Conservation (phyloP, 2,797 vertebrate species). For the Parambassis ranga region DNA sequence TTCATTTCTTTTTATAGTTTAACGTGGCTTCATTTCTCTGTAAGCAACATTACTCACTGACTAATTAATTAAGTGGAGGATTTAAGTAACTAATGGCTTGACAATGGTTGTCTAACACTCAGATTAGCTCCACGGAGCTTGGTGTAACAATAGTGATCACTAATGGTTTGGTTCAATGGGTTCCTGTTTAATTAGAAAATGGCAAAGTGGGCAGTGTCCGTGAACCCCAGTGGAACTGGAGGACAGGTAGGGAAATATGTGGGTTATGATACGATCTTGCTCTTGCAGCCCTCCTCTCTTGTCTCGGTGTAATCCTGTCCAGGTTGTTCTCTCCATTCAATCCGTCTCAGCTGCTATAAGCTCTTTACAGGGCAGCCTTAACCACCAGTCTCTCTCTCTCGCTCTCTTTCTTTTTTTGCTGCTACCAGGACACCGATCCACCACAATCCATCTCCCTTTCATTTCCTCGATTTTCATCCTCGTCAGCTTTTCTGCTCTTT, state of each 20-base stretch:
- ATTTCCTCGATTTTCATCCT: slow-evolving; percentile 41
- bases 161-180: slow-evolving; percentile 17
- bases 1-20: slow-evolving; percentile 3
- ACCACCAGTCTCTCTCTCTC: slow-evolving; percentile 43
- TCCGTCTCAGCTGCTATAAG: slow-evolving; percentile 77
- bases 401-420: slow-evolving; percentile 26
- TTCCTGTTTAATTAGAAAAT: slow-evolving; percentile 38
- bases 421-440: slow-evolving; percentile 23
- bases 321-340: slow-evolving; percentile 73
- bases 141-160: slow-evolving; percentile 41
- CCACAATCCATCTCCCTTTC: slow-evolving; percentile 41
- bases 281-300: slow-evolving; percentile 18
- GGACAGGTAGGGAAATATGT: slow-evolving; percentile 27
- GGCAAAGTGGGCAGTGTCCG: not conserved
- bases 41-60: slow-evolving; percentile 46
- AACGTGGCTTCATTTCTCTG: slow-evolving; percentile 33
- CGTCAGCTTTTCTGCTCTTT: slow-evolving; percentile 40
- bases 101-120: slow-evolving; percentile 47
- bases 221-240: slow-evolving; percentile 12
- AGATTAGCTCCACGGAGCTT: slow-evolving; percentile 53
- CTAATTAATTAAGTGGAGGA: slow-evolving; percentile 62
- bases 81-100: slow-evolving; percentile 60
- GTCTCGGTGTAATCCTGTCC: slow-evolving; percentile 70
- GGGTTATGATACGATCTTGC: slow-evolving; percentile 50
- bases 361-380: slow-evolving; percentile 71